A percentile compares a stretch with the other conserved stretches of the same genome.
phyloP scores from a whole-genome alignment of 1,140 invertebrate species.

The Achroia grisella region DNA sequence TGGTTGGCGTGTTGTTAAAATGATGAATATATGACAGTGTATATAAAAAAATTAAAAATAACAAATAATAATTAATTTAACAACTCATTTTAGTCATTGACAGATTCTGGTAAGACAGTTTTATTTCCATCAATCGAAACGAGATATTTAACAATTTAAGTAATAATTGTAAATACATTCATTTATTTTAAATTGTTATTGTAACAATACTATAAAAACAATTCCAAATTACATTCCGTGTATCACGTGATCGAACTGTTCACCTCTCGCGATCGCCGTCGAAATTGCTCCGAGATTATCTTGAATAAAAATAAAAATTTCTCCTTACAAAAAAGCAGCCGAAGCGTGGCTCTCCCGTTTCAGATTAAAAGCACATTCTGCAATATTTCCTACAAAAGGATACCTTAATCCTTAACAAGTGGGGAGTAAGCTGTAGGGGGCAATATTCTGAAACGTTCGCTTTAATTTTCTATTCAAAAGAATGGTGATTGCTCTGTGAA shows the following conservation, averaged over 20 bases:
- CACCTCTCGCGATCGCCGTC: slow-evolving; percentile 21
- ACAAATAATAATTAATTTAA: no score
- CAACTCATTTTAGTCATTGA: no score
- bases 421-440: slow-evolving; percentile 42
- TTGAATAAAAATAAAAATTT: slow-evolving; percentile 58
- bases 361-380: slow-evolving; percentile 69
- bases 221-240: no score
- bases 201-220: no score
- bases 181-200: no score
- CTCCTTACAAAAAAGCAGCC: slow-evolving; percentile 48
- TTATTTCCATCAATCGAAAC: no score
- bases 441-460: slow-evolving; percentile 26
- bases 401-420: slow-evolving; percentile 67
- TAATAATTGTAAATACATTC: no score
- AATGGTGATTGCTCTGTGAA: not conserved
- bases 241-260: not conserved
- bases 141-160: no score
- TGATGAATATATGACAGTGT: no score
- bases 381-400: slow-evolving; percentile 68
- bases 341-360: slow-evolving; percentile 34
- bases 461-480: not conserved
- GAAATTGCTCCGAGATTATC: slow-evolving; percentile 60
- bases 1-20: no score
- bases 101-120: no score
- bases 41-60: no score